Evolutionary conservation across 2,797 vertebrate species (phyloP), one percentile per base, ranked within the genome.

Genomic region (Leptatherina wallacei): DNA sequence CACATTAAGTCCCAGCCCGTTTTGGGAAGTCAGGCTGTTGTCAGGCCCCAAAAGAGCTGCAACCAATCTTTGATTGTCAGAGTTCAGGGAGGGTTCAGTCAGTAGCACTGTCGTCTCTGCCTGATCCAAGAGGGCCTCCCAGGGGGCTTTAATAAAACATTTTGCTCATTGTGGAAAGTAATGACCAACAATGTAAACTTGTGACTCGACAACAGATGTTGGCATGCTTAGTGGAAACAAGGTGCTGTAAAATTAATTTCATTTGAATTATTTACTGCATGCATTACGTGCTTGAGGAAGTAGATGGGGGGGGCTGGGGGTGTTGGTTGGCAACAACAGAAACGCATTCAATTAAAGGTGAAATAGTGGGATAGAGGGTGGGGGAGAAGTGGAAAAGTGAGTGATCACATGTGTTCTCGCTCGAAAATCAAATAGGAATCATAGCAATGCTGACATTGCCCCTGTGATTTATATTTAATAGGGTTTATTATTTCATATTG

Each of bases 241-340:
- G 95, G 92, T 95, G 92, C 92, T 95, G 83, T 90, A 94, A 95
- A 93, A 95, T 95, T 93, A 88, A 89, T 94, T 94, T 93, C 90
- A 92, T 94, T 94, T 95, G 93, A 96, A 95, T 96, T 94, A 95
- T 95, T 96, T 95, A 95, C 93, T 92, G 94, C 92, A 94, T 94
- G 93, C 91, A 94, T 95, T 95, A 95, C 91, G 92, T 94, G 94
- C 94, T 95, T 88, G 91, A 95, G 93, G 93, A 95, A 95, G 92
- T 94, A 93, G 90, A 93, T 88, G 75, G 82, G 66, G 35, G 29
- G 11, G 38, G 54, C 29, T 51, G 54, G 42, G 64, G 64, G 76
- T 69, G 52, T 85, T 88, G 89, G 91, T 93, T 91, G 91, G 92
- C 89, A 94, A 94, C 88, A 93, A 93, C 90, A 92, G 91, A 92